Evolutionary conservation across 2,113 vertebrate species (phyloP).

Genomic region (Paraplagusia blochii): DNA sequence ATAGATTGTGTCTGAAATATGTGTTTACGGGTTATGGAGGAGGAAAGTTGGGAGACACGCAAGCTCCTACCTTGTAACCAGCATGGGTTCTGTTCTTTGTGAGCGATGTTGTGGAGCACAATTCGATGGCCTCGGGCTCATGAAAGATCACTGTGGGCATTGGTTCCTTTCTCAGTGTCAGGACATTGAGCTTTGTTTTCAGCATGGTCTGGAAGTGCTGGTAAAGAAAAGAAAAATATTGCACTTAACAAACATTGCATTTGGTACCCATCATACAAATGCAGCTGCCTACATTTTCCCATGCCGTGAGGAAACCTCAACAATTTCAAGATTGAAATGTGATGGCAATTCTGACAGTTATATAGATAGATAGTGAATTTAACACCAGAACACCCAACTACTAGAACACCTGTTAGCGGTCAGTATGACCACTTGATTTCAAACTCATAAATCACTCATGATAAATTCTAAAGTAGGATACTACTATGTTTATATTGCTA

Average conservation of each 20-base stretch:
- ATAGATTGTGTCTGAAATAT: conserved; percentile 43
- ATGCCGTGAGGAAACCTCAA: too few relatives aligned
- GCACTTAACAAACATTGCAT: conserved; percentile 13
- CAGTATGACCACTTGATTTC: too few relatives aligned
- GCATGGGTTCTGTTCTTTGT: conserved; percentile 84
- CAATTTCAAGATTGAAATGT: too few relatives aligned
- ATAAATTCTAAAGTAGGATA: too few relatives aligned
- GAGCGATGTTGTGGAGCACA: conserved; percentile 89
- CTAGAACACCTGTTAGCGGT: too few relatives aligned
- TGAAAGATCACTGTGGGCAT: conserved; percentile 96
- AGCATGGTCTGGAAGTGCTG: conserved; percentile 99
- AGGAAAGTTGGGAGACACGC: conserved; percentile 40
- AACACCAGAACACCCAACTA: too few relatives aligned
- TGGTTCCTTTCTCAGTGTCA: conserved; percentile 94
- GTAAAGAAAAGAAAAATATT: conserved; percentile 39
- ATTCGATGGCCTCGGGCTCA: conserved; percentile 95
- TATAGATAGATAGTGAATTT: too few relatives aligned
- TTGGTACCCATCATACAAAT: neutral
- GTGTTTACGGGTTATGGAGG: conserved; percentile 44
- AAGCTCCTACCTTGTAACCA: conserved; percentile 89
- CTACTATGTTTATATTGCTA: too few relatives aligned
- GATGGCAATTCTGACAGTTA: too few relatives aligned
- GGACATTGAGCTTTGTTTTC: conserved; percentile 96
- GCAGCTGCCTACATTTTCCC: too few relatives aligned
- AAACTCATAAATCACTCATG: too few relatives aligned